Conservation (phyloP, 1,140 invertebrate genomes). For the Dolichoris vasculosae region DNA sequence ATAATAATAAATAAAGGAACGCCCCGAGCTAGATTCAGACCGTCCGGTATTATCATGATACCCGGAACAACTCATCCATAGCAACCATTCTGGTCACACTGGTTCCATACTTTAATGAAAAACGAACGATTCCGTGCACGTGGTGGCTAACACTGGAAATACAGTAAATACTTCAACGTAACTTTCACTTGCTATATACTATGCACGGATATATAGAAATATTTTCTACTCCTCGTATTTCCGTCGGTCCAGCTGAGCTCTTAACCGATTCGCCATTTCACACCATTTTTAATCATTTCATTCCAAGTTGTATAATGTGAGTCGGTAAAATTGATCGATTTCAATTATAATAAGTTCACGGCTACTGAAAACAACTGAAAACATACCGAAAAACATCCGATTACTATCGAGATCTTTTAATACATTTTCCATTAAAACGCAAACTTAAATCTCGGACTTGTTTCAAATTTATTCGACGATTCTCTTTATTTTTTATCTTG, state of each 20-base stretch:
- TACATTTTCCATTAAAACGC: too few species aligned
- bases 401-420: too few species aligned
- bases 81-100: slow-evolving; percentile 76
- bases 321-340: background rate
- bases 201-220: background rate
- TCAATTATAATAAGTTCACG: too few species aligned
- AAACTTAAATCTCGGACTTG: too few species aligned
- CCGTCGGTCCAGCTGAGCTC: slow-evolving; percentile 26
- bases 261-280: background rate
- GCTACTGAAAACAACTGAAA: too few species aligned
- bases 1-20: slow-evolving; percentile 50
- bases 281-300: slow-evolving; percentile 22
- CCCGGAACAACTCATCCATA: slow-evolving; percentile 73
- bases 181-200: background rate
- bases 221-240: too few species aligned
- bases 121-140: slow-evolving; percentile 68
- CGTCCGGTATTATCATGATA: slow-evolving; percentile 64
- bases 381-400: too few species aligned
- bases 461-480: too few species aligned
- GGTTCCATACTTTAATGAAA: slow-evolving; percentile 74
- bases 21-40: slow-evolving; percentile 67
- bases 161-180: slow-evolving; percentile 9
- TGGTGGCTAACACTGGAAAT: slow-evolving; percentile 71
- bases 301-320: background rate
- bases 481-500: too few species aligned